phyloP scores from a whole-genome alignment of 2,113 vertebrate genomes.

The Todiramphus chloris region DNA sequence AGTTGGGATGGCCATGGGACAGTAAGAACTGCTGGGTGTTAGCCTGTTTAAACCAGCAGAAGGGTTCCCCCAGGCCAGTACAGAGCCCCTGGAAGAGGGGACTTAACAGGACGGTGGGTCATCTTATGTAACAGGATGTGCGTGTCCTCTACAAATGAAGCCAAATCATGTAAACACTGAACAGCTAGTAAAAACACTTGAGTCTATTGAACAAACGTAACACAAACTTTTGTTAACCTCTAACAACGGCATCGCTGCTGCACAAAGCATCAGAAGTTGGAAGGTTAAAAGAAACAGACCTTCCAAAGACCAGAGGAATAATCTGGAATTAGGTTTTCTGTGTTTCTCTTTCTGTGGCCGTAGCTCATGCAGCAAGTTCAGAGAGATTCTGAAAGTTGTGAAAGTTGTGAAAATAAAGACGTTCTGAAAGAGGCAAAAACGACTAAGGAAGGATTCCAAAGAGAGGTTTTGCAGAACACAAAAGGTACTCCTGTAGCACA shows the following conservation, averaged over 20 bases:
- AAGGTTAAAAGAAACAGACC: not conserved
- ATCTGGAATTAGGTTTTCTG: not conserved
- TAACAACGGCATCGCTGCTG: rapidly evolving
- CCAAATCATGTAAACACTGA: rapidly evolving
- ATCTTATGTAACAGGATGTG: rapidly evolving
- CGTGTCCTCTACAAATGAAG: not conserved
- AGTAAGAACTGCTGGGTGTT: rapidly evolving
- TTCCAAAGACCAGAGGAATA: not conserved
- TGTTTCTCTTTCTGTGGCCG: not conserved
- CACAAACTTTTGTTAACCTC: not conserved
- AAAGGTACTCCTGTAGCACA: not conserved
- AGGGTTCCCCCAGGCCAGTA: rapidly evolving
- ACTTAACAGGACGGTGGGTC: too few relatives aligned
- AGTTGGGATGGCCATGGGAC: rapidly evolving
- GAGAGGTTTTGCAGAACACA: not conserved
- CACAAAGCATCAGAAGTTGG: not conserved
- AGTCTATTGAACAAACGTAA: not conserved
- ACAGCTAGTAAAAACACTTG: not conserved
- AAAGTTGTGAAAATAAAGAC: not conserved
- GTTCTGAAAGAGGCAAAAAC: not conserved
- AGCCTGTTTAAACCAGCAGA: not conserved
- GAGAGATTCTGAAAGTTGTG: not conserved
- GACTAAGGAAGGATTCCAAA: not conserved
- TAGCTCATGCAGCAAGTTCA: rapidly evolving
- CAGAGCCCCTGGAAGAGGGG: not conserved